These are phyloP conservation scores for Tadarida brasiliensis DNA, from an alignment of 2,797 vertebrate genomes.

Conservation along the genomic window DNA sequence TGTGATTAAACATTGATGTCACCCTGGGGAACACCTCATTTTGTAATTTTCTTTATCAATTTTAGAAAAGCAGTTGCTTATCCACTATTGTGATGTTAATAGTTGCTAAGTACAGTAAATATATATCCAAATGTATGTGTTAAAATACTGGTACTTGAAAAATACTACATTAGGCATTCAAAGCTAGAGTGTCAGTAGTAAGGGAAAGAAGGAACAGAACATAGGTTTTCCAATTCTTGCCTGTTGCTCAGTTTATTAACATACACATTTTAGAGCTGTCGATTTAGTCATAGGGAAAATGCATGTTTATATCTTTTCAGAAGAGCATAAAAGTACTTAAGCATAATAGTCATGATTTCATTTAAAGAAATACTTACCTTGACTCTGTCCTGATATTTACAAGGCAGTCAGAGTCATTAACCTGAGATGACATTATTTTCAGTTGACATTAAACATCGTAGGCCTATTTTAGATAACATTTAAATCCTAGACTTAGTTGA, in stretches of 20 bases:
- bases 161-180: background rate
- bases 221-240: background rate
- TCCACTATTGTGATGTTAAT: background rate
- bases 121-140: background rate
- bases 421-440: slow-evolving; percentile 64
- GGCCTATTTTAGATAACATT: slow-evolving; percentile 54
- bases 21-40: background rate
- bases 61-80: background rate
- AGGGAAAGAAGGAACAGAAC: background rate
- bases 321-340: slow-evolving; percentile 35
- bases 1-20: background rate
- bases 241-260: background rate
- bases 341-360: slow-evolving; percentile 39
- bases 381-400: slow-evolving; percentile 55
- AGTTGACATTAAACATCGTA: slow-evolving; percentile 62
- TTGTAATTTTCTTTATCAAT: background rate
- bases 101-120: background rate
- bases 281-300: background rate
- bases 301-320: background rate
- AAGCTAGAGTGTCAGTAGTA: background rate
- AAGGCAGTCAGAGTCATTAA: slow-evolving; percentile 43
- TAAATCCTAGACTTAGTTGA: slow-evolving; percentile 49
- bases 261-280: slow-evolving; percentile 9
- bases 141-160: slow-evolving; percentile 20
- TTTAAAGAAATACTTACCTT: slow-evolving; percentile 23